Evolutionary conservation across 2,888 invertebrate genomes (phyloP).

Genomic region (Tuberolachnus salignus): DNA sequence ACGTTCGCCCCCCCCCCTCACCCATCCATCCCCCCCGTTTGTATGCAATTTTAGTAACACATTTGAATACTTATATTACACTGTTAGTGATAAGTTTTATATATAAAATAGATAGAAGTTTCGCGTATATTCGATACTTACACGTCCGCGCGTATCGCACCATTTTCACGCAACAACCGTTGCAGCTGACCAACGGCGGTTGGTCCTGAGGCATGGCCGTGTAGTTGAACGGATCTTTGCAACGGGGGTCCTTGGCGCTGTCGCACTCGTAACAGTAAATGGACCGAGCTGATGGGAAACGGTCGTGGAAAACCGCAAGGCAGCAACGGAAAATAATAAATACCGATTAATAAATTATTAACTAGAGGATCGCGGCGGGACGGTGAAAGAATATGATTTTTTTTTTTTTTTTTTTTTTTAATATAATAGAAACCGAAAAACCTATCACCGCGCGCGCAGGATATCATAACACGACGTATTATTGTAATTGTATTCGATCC

Average conservation of each 20-base stretch:
- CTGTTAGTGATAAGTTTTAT: too few relatives aligned
- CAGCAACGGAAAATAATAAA: constrained; percentile 3
- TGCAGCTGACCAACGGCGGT: constrained; percentile 85
- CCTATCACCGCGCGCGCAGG: background rate
- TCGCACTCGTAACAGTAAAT: constrained; percentile 95
- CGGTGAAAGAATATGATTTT: background rate
- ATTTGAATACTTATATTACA: too few relatives aligned
- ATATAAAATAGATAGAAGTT: too few relatives aligned
- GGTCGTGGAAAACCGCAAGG: background rate
- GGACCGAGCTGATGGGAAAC: constrained; percentile 72
- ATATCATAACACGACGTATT: too few relatives aligned
- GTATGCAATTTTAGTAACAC: too few relatives aligned
- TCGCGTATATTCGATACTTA: too few relatives aligned
- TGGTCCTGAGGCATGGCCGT: constrained; percentile 85
- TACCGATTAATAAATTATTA: background rate
- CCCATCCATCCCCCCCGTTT: too few relatives aligned
- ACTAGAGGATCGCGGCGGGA: background rate
- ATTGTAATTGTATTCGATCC: too few relatives aligned
- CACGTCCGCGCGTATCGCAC: constrained; percentile 88
- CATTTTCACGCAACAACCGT: constrained; percentile 95
- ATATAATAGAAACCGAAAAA: background rate
- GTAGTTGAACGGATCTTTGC: constrained; percentile 92
- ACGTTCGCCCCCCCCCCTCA: too few relatives aligned
- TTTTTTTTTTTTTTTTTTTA: too few relatives aligned
- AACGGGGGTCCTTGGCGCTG: constrained; percentile 87